Base-by-base conservation (phyloP, 1,140 invertebrate species). In the Lepidurus packardi region DNA sequence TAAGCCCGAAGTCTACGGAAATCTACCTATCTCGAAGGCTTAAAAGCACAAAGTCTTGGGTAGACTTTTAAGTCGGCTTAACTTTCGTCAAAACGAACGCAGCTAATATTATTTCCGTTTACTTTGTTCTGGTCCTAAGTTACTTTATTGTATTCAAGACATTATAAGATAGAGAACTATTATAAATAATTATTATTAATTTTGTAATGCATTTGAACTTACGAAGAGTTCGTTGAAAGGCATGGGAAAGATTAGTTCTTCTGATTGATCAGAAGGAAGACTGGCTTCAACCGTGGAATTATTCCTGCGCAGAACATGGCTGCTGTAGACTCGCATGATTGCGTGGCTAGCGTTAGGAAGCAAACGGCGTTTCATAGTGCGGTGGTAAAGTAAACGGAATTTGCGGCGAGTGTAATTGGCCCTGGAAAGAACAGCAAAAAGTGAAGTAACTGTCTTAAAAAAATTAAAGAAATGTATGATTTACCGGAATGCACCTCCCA, bases 401-500 rank as follows among this genome's bases (percentile, higher is more conserved):
- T 79, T 79, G 13, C 78, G 74, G 10, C 53, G 44, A 5, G 78
- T 76, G 74, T 79, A 79, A n/a, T 41, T 76, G 7, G 24, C 53
- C 24, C 73, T 78, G 10, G 21, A 10, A 77, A 13, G 16, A 2
- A 43, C 7, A 44, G 42, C 10, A 1, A 11, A 75, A 7, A 43
- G 16, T 21, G 16, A 13, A 13, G 10, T 75, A 16, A 75, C 1
- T 44, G 25, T n/a, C 25, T 44, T 34, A 43, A 75, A 13, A 4
- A n/a, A 42, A n/a, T 75, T 44, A 8, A 44, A 1, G 43, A 43
- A 44, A 77, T 13, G 11, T 43, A 47, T 21, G 24, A 45, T 16
- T 77, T 77, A 93, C 88, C 95, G 91, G 86, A 97, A 99, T 42
- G 95, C 96, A 76, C 96, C 96, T 42, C 96, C 97, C 95, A 99